Conservation (phyloP, 2,888 invertebrate species). For the Liposcelis brunnea region DNA sequence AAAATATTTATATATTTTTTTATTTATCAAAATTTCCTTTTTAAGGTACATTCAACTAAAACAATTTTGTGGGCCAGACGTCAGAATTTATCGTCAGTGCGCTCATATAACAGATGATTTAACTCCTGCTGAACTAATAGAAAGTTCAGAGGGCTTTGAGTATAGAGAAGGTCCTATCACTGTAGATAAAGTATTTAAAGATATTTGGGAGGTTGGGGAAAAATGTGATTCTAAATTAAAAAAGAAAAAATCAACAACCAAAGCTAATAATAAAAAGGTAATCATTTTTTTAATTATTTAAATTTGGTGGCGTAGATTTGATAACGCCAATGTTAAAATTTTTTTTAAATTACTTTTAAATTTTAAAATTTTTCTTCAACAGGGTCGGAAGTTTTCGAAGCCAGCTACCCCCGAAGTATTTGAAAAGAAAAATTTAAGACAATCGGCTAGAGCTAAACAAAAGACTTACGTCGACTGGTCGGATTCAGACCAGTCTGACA, state of each 20-base stretch:
- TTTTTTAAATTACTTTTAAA: not conserved
- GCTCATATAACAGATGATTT: not conserved
- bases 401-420: not conserved
- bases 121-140: not conserved
- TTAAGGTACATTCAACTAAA: conserved; percentile 34
- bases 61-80: conserved; percentile 32
- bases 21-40: not conserved
- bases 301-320: too few species aligned
- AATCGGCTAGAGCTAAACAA: conserved; percentile 1
- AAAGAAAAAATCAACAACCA: not conserved
- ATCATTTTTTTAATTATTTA: too few species aligned
- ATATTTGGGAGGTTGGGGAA: conserved; percentile 6
- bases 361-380: too few species aligned
- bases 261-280: too few species aligned
- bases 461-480: conserved; percentile 6
- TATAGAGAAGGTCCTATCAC: not conserved
- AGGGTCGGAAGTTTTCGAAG: too few species aligned
- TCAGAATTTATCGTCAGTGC: conserved; percentile 32
- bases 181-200: conserved; percentile 5
- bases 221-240: conserved; percentile 1
- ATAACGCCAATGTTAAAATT: not conserved
- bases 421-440: conserved; percentile 4
- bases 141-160: conserved; percentile 6
- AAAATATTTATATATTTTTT: not conserved
- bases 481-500: conserved; percentile 3